A percentile compares a stretch with the other conserved stretches of the same genome.
These are phyloP conservation scores for Eolophus roseicapilla DNA, from an alignment of 2,113 vertebrate genomes.

Conservation along the genomic window DNA sequence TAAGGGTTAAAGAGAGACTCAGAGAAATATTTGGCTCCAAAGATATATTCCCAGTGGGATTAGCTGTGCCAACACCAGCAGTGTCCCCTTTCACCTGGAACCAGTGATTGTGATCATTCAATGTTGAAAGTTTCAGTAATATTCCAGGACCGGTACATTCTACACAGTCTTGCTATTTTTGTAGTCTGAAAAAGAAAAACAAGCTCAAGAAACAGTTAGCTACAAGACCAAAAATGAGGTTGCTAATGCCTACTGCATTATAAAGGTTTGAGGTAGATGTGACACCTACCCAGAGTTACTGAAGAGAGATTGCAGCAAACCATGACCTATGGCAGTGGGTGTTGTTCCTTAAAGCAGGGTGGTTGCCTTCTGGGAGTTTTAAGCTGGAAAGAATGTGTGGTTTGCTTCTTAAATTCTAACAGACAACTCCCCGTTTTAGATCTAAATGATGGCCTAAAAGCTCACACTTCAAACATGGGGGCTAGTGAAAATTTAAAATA, in stretches of 20 bases:
- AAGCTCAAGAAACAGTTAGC: not conserved
- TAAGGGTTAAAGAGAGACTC: not conserved
- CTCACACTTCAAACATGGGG: not conserved
- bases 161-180: not conserved
- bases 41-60: not conserved
- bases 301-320: not conserved
- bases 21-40: not conserved
- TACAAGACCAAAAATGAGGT: not conserved
- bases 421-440: not conserved
- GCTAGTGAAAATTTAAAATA: not conserved
- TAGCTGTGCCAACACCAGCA: not conserved
- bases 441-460: not conserved
- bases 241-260: not conserved
- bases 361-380: not conserved
- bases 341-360: not conserved
- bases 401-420: not conserved
- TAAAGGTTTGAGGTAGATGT: not conserved
- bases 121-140: accelerated
- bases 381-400: not conserved
- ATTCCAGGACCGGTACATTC: not conserved
- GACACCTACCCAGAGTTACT: not conserved
- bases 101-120: not conserved
- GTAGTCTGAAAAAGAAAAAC: not conserved
- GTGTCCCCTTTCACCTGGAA: not conserved
- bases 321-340: not conserved